Evolutionary conservation across 1,140 invertebrate genomes (phyloP).

Genomic region (Chymomyza costata): DNA sequence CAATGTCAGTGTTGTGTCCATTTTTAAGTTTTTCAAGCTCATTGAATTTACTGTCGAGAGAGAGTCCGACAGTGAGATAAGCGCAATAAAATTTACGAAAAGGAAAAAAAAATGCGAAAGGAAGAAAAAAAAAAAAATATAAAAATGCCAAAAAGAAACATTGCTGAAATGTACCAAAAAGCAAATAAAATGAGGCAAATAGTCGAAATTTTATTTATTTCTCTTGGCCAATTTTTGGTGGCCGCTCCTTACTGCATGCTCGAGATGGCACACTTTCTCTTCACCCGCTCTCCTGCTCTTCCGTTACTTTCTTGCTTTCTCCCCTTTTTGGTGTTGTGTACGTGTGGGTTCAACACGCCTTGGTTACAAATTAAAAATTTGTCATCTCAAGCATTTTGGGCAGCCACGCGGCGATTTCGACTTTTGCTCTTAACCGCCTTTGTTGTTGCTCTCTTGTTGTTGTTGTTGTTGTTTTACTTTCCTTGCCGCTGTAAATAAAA

Average conservation of each 20-base stretch:
- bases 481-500: slow-evolving; percentile 23
- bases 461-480: slow-evolving; percentile 10
- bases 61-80: slow-evolving; percentile 34
- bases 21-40: slow-evolving; percentile 41
- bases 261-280: no score
- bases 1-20: background rate
- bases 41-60: slow-evolving; percentile 53
- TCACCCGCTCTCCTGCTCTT: no score
- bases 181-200: slow-evolving; percentile 37
- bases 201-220: slow-evolving; percentile 62
- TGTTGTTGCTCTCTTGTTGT: no score
- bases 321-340: background rate
- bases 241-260: no score
- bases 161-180: no score
- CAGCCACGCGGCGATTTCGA: slow-evolving; percentile 32
- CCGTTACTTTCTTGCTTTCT: no score
- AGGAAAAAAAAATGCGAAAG: no score
- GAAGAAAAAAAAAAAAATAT: no score
- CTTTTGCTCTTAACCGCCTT: no score
- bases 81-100: slow-evolving; percentile 41
- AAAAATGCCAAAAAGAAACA: no score
- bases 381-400: slow-evolving; percentile 55
- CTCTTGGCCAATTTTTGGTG: slow-evolving; percentile 42
- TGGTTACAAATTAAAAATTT: slow-evolving; percentile 67
- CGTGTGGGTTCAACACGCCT: slow-evolving; percentile 34